Percentiles rank a stretch among this genome's conserved stretches.
Evolutionary conservation across 2,113 vertebrate species (phyloP).

Genomic region (Cyprinus carpio): DNA sequence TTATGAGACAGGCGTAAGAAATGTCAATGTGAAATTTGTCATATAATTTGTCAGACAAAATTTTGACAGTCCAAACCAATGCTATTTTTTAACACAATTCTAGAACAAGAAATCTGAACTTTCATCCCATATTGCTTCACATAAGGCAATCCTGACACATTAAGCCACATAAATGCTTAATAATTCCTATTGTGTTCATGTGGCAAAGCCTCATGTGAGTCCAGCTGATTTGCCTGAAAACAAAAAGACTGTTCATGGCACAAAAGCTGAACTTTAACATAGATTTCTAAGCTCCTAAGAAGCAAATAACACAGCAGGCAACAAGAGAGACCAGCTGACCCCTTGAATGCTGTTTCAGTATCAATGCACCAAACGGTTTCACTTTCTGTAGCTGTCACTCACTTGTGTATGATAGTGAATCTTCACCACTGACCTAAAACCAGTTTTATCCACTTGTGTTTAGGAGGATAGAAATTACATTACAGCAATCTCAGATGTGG

Average conservation of each 20-base stretch:
- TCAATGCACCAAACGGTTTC: background rate
- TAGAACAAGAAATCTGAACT: background rate
- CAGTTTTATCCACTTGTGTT: background rate
- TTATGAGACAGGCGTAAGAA: background rate
- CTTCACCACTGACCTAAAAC: background rate
- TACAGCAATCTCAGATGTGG: background rate
- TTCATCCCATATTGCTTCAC: background rate
- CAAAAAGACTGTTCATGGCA: conserved; percentile 44
- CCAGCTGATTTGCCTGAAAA: conserved; percentile 28
- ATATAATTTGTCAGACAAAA: background rate
- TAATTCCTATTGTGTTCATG: background rate
- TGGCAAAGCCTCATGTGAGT: conserved; percentile 54
- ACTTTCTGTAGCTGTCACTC: conserved; percentile 35
- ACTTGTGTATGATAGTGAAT: background rate
- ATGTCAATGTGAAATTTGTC: background rate
- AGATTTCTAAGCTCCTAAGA: background rate
- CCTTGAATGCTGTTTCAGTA: conserved; percentile 14
- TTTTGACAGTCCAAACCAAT: background rate
- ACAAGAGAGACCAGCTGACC: background rate
- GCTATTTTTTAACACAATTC: background rate
- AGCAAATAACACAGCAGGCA: background rate
- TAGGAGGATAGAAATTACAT: background rate
- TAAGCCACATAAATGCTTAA: conserved; percentile 4
- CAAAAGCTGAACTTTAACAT: conserved; percentile 27
- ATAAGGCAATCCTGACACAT: background rate